These are phyloP conservation scores for crab-eating macaque (Macaca fascicularis) DNA, from an alignment of 2,113 vertebrate species.

Conservation along the genomic window T2T-MFA8v1.1 NC_088386.1:54189501-54190000, in stretches of 20 bases:
- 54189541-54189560: not conserved
- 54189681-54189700: not conserved
- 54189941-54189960: not conserved
- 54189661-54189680: not conserved
- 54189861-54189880: not conserved
- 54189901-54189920: not conserved
- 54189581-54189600: not conserved
- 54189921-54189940: not conserved
- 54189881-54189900: not conserved
- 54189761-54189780: not conserved
- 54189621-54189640: not conserved
- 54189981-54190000: not conserved
- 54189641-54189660: not conserved
- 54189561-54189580: not conserved
- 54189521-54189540: not conserved
- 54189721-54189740: not conserved
- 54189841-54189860: not conserved
- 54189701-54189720: not conserved
- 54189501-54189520: not conserved
- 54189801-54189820: not conserved
- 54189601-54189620: not conserved
- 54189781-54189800: not conserved
- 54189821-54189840: not conserved
- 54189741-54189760: not conserved
- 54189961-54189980: accelerated